Evolutionary conservation across 2,888 invertebrate genomes (phyloP).

Genomic region (Conchocele bisecta): DNA sequence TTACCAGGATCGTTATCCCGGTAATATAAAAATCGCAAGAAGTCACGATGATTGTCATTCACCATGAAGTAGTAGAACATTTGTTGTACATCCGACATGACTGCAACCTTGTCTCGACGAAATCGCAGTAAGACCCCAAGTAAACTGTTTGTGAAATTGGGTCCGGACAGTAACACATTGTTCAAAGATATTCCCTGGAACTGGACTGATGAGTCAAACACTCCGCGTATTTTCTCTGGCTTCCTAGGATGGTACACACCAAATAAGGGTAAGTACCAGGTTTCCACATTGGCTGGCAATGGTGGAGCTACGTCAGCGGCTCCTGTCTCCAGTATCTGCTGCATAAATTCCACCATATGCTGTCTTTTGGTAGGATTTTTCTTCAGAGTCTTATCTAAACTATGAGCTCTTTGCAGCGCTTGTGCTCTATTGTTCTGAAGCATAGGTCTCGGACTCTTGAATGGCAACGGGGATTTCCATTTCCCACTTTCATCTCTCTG

Average conservation of each 20-base stretch:
- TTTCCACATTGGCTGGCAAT: not conserved
- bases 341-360: slow-evolving; percentile 24
- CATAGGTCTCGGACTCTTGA: not conserved
- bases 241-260: slow-evolving; percentile 3
- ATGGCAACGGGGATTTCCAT: slow-evolving; percentile 9
- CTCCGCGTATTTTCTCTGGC: slow-evolving; percentile 24
- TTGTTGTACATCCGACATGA: slow-evolving; percentile 25
- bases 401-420: not conserved
- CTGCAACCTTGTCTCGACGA: slow-evolving; percentile 15
- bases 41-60: slow-evolving; percentile 11
- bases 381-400: not conserved
- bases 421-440: slow-evolving; percentile 1
- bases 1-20: slow-evolving; percentile 7
- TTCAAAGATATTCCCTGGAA: slow-evolving; percentile 26
- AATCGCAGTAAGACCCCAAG: slow-evolving; percentile 34
- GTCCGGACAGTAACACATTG: slow-evolving; percentile 14
- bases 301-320: slow-evolving; percentile 32
- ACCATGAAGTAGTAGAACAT: slow-evolving; percentile 37
- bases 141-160: slow-evolving; percentile 29
- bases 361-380: slow-evolving; percentile 2
- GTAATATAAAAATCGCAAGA: slow-evolving; percentile 13
- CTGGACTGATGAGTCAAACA: slow-evolving; percentile 33
- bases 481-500: slow-evolving; percentile 3
- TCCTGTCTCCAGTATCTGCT: not conserved
- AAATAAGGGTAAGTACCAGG: slow-evolving; percentile 37